Base-by-base conservation (phyloP, 2,888 invertebrate genomes). In the Sesia bembeciformis region DNA sequence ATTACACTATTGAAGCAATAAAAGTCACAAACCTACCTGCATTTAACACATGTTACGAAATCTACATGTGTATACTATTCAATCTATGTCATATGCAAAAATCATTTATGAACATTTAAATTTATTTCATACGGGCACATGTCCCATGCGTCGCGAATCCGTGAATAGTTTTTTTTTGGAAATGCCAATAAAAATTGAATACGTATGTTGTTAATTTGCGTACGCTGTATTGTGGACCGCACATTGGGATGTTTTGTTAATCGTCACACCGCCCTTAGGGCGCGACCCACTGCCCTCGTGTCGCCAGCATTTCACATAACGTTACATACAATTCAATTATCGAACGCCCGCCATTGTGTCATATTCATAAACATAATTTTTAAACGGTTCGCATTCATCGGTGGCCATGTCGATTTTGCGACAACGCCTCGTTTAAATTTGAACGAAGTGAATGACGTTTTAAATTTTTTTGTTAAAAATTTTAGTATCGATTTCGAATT, bases 91-190 rank as follows among this genome's bases (percentile, higher is more conserved):
- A 85, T 87, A 88, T 89, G 88, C 81, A 86, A 88, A 89, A 88
- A 84, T 83, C 84, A 81, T 87, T 88, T 87, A 84, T 81, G 74
- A 77, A 74, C 74, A 74, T 84, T 86, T 83, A 82, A 82, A 84
- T 78, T 76, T 78, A 75, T 72, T 79, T 84, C 78, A 75, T 78
- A 65, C 60, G 62, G 78, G 81, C 84, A 77, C 83, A 82, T 81
- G 85, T 74, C 77, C 73, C 67, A 67, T 71, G 74, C 78, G 80
- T 72, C 62, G 68, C 84, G 72, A 82, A 87, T 86, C 70, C 67
- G 74, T 84, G 81, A 86, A 88, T 82, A 76, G 74, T 59, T 67
- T 69, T 74, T 80, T 82, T 86, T 84, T 83, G 84, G 23, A 23
- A 23, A 23, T 75, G 84, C 60, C 83, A 69, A 85, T 86, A 86